Base-by-base conservation (phyloP, 2,888 invertebrate genomes). In the Rosalia funebris region DNA sequence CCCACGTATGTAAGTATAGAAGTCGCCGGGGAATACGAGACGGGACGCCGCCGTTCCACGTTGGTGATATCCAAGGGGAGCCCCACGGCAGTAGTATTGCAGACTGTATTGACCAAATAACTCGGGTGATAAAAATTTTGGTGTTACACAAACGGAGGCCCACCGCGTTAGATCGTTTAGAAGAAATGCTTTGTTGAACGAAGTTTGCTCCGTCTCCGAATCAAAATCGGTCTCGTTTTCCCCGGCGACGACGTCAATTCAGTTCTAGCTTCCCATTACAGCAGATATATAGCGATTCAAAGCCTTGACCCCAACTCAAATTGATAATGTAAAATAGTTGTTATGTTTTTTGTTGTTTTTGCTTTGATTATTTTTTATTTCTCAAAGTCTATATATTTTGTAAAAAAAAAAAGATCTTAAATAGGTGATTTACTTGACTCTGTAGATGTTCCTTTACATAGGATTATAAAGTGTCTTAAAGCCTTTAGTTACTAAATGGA, bases 281-380 rank as follows among this genome's bases (percentile, higher is more conserved):
- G 10, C 50, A 37, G 25, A 34, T 45, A 11, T 14, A 9, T 56
- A 47, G 56, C 44, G 32, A 47, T 17, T 48, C 11, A 54, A 53
- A 60, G 65, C 65, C 65, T 68, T 63, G 65, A 63, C 47, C 19
- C 41, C 46, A 58, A 48, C 52, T 54, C 44, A 63, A 61, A 42
- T 53, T 56, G 58, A 61, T 65, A 62, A 63, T 71, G 67, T 70
- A 69, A 65, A 63, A 72, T 72, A 71, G 60, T 72, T 71, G 69
- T 72, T 71, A 61, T 66, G 57, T 66, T 66, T 65, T 66, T 66
- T 68, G 59, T 72, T 69, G 63, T 70, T 69, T 71, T 57, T 56
- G 59, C 56, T 63, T 64, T 65, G 60, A 61, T 63, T 68, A 60
- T 59, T 67, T 67, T 67, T 64, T 64, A 62, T 64, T 67, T 63